These are phyloP conservation scores for Elachura formosa DNA, from an alignment of 2,113 vertebrate genomes.

Conservation along the genomic window DNA sequence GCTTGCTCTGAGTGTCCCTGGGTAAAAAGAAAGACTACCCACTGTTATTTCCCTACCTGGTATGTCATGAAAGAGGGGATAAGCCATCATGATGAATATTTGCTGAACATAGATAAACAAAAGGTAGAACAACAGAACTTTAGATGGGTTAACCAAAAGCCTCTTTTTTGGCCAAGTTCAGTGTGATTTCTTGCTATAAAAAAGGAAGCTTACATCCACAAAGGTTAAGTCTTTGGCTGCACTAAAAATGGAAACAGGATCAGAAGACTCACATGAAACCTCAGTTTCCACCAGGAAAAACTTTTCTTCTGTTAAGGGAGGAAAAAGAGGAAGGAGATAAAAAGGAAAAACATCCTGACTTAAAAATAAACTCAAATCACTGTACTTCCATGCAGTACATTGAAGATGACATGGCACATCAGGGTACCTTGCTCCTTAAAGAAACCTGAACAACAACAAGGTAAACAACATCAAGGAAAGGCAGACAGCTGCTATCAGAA, in stretches of 20 bases:
- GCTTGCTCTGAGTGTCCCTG: neutral
- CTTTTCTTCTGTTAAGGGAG: neutral
- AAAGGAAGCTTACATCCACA: neutral
- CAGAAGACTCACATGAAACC: neutral
- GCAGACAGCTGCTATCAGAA: neutral
- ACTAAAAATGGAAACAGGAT: slow-evolving; percentile 1
- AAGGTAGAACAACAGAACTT: neutral
- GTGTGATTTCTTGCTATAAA: neutral
- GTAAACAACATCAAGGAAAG: neutral
- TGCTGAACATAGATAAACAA: neutral
- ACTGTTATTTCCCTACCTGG: neutral
- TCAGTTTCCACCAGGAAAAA: neutral
- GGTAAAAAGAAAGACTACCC: neutral
- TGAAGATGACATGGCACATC: neutral
- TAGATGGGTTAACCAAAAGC: neutral
- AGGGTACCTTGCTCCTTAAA: neutral
- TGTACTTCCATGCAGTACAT: neutral
- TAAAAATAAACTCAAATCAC: neutral
- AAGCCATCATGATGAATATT: neutral
- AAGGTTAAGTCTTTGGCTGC: neutral
- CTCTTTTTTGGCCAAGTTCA: neutral
- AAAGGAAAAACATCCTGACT: neutral
- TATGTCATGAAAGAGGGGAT: neutral
- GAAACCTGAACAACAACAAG: neutral
- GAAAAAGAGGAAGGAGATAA: neutral